Conservation (phyloP, 64 coral and sea anemone genomes). For the Hydrozoanthus tunicans region DNA sequence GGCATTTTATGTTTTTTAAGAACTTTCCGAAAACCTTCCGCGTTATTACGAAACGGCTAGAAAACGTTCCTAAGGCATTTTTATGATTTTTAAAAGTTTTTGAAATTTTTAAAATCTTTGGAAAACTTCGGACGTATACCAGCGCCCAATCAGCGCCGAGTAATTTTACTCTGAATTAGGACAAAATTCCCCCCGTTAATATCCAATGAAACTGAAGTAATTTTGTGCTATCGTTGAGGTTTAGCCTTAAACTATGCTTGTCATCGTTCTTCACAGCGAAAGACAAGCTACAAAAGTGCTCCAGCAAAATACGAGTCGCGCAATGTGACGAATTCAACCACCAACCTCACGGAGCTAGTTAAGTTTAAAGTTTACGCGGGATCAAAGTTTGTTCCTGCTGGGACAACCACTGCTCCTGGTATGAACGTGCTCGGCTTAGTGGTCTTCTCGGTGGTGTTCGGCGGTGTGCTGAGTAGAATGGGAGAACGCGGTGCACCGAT, state of each 20-base stretch:
- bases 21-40: no score
- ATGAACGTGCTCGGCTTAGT: conserved; percentile 91
- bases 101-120: no score
- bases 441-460: conserved; percentile 80
- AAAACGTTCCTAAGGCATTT: no score
- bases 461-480: conserved; percentile 79
- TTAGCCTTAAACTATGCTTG: background rate
- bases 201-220: no score
- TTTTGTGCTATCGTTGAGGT: background rate
- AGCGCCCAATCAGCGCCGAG: no score
- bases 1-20: no score
- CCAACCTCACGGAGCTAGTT: conserved; percentile 3
- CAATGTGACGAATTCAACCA: conserved; percentile 56
- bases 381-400: conserved; percentile 60
- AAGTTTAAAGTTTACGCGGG: conserved; percentile 32
- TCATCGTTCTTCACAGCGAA: conserved; percentile 7
- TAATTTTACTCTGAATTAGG: no score
- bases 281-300: conserved; percentile 56
- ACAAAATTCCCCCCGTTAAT: no score
- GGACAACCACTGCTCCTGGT: conserved; percentile 31
- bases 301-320: conserved; percentile 7
- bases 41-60: no score
- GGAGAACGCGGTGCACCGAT: conserved; percentile 76
- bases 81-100: no score
- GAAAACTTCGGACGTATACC: no score